phyloP scores from a whole-genome alignment of 2,797 vertebrate genomes.

The Petrocephalus schoutedeni region DNA sequence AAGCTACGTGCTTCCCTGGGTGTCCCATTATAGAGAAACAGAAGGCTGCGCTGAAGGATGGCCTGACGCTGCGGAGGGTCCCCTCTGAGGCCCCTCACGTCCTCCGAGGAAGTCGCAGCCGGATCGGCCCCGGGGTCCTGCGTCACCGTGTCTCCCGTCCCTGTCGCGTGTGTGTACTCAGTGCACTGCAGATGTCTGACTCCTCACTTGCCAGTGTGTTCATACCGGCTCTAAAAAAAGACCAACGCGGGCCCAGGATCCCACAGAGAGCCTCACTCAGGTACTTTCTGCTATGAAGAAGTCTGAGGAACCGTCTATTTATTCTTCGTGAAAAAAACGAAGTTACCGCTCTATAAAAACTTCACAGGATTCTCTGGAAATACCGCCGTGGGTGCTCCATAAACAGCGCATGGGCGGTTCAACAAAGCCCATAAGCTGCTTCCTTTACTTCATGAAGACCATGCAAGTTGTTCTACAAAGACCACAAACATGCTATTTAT shows the following conservation, averaged over 20 bases:
- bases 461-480: not conserved
- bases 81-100: not conserved
- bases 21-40: not conserved
- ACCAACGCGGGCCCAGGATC: not conserved
- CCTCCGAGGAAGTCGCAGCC: not conserved
- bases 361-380: not conserved
- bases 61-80: not conserved
- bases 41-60: not conserved
- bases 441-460: not conserved
- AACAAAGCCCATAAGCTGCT: not conserved
- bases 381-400: not conserved
- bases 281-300: not conserved
- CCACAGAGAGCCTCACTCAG: not conserved
- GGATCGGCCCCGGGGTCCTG: not conserved
- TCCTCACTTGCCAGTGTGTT: not conserved
- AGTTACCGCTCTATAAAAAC: not conserved
- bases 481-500: not conserved
- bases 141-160: not conserved
- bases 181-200: not conserved
- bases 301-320: not conserved
- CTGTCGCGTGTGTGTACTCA: not conserved
- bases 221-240: not conserved
- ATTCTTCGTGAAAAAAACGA: not conserved
- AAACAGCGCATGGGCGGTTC: not conserved
- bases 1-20: not conserved